Evolutionary conservation across 2,888 invertebrate genomes (phyloP).

Genomic region (Cantharis rustica): DNA sequence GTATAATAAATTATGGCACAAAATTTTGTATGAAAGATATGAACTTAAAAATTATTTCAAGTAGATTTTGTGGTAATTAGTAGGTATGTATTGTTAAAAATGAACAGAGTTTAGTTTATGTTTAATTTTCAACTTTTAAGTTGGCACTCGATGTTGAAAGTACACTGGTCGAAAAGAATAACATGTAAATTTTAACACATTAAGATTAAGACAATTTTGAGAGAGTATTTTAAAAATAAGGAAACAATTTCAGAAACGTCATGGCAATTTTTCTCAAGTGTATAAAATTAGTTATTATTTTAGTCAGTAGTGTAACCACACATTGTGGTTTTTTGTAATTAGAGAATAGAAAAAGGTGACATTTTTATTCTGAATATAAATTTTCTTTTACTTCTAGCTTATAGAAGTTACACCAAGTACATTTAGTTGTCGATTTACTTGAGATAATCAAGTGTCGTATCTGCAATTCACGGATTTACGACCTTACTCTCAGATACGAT

Average conservation of each 20-base stretch:
- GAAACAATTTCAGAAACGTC: neutral
- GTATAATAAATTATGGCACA: too few species aligned
- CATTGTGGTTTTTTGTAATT: neutral
- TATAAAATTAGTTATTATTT: neutral
- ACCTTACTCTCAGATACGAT: slow-evolving; percentile 39
- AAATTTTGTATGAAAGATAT: too few species aligned
- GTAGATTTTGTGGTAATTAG: too few species aligned
- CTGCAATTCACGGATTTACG: slow-evolving; percentile 42
- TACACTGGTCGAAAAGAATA: too few species aligned
- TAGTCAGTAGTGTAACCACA: neutral
- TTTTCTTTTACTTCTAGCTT: neutral
- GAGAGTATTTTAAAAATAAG: neutral
- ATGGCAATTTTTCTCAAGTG: neutral
- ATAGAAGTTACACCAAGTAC: neutral
- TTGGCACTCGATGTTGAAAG: too few species aligned
- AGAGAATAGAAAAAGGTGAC: neutral
- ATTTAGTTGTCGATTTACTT: slow-evolving; percentile 21
- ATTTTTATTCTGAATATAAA: neutral
- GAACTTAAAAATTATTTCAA: too few species aligned
- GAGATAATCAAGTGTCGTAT: slow-evolving; percentile 41
- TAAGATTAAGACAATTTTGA: neutral
- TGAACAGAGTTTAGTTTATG: too few species aligned
- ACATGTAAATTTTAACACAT: neutral
- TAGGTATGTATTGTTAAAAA: too few species aligned
- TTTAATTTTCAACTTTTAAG: too few species aligned